Evolutionary conservation across 2,888 invertebrate species (phyloP).

Genomic region (Cantharis rustica): DNA sequence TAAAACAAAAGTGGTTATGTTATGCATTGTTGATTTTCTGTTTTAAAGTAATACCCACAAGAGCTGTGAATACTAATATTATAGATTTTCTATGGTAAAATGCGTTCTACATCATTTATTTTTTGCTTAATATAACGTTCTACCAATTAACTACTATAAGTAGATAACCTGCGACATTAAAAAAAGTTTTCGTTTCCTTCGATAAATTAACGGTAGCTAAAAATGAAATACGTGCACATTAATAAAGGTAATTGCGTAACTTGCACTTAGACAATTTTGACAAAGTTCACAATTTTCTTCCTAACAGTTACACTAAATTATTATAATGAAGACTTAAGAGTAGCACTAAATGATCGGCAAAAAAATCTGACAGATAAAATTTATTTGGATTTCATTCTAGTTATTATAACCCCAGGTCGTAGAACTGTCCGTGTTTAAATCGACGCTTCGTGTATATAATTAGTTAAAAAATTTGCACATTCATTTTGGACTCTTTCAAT

Average conservation of each 20-base stretch:
- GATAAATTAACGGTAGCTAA: background rate
- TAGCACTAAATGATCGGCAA: constrained; percentile 1
- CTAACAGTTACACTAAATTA: background rate
- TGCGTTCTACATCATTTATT: background rate
- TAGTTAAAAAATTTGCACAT: constrained; percentile 2
- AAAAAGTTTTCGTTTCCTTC: background rate
- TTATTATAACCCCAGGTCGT: background rate
- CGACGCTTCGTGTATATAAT: background rate
- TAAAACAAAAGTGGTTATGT: background rate
- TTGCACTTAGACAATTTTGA: background rate
- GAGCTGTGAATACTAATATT: background rate
- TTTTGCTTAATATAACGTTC: background rate
- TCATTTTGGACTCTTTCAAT: background rate
- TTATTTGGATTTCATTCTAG: background rate
- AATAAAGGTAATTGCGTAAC: background rate
- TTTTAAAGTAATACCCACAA: background rate
- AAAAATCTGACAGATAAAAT: constrained; percentile 1
- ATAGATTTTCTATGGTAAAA: background rate
- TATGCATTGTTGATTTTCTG: background rate
- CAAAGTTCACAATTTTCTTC: background rate
- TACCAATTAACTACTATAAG: background rate
- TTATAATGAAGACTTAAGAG: background rate
- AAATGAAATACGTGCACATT: background rate
- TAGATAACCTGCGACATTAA: background rate
- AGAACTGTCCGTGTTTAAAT: background rate